These are phyloP conservation scores for Morpho deidamia DNA, from an alignment of 2,888 invertebrate genomes.

Conservation along the genomic window DNA sequence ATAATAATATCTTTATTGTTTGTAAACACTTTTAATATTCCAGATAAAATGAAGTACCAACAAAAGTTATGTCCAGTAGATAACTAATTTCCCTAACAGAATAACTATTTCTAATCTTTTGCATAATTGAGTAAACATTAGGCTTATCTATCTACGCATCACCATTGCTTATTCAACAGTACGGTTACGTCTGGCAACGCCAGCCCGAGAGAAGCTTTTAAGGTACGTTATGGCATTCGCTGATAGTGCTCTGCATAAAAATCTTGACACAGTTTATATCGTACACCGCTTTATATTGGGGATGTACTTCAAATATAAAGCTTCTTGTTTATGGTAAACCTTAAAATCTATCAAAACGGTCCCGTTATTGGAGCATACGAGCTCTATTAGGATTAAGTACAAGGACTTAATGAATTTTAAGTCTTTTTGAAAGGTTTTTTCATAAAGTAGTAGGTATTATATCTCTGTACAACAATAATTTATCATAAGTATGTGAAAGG, in stretches of 20 bases:
- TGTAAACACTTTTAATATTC: no score
- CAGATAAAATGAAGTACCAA: neutral
- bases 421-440: no score
- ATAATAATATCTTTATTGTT: no score
- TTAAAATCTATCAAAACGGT: no score
- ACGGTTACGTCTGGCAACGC: constrained; percentile 8
- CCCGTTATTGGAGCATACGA: no score
- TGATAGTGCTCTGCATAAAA: constrained; percentile 11
- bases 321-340: neutral
- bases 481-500: neutral
- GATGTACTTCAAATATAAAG: neutral
- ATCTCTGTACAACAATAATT: no score
- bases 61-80: neutral
- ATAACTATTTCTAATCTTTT: constrained; percentile 1
- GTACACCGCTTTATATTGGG: neutral
- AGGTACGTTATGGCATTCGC: constrained; percentile 5
- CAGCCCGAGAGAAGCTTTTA: constrained; percentile 9
- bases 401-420: no score
- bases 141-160: constrained; percentile 1
- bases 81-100: neutral
- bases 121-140: constrained; percentile 4
- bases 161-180: constrained; percentile 7
- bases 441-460: no score
- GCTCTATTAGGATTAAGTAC: no score
- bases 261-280: neutral